These are phyloP conservation scores for Bombycilla garrulus DNA, from an alignment of 2,113 vertebrate species.

Conservation along the genomic window DNA sequence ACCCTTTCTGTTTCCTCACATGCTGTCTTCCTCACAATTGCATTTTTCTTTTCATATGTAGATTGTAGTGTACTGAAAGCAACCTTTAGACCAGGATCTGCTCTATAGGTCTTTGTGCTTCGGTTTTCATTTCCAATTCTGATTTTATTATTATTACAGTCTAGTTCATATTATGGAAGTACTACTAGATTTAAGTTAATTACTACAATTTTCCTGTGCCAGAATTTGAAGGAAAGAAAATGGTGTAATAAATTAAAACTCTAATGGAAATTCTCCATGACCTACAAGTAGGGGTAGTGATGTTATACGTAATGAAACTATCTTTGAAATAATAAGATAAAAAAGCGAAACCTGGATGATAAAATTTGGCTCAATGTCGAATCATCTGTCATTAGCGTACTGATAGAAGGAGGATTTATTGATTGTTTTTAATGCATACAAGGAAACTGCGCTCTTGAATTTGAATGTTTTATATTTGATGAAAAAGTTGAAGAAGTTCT, in stretches of 20 bases:
- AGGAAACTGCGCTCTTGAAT: background rate
- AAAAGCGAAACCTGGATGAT: background rate
- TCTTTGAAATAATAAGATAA: background rate
- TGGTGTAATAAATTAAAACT: background rate
- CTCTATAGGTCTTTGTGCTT: background rate
- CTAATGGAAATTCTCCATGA: background rate
- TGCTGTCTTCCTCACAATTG: background rate
- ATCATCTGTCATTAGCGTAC: background rate
- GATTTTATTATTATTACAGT: background rate
- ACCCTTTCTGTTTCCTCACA: background rate
- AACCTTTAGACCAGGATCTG: background rate
- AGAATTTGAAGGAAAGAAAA: conserved; percentile 4
- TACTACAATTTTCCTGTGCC: background rate
- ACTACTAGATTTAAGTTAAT: background rate
- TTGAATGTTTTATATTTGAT: background rate
- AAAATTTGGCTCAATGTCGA: background rate
- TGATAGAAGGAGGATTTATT: background rate
- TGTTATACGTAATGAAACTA: background rate
- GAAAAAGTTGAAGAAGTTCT: background rate
- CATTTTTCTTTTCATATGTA: background rate
- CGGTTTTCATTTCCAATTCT: background rate
- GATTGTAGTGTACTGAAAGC: background rate
- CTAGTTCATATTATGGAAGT: background rate
- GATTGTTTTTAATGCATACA: background rate
- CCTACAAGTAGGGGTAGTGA: background rate